phyloP scores from a whole-genome alignment of 1,140 invertebrate species.

The Hycleus cichorii region DNA sequence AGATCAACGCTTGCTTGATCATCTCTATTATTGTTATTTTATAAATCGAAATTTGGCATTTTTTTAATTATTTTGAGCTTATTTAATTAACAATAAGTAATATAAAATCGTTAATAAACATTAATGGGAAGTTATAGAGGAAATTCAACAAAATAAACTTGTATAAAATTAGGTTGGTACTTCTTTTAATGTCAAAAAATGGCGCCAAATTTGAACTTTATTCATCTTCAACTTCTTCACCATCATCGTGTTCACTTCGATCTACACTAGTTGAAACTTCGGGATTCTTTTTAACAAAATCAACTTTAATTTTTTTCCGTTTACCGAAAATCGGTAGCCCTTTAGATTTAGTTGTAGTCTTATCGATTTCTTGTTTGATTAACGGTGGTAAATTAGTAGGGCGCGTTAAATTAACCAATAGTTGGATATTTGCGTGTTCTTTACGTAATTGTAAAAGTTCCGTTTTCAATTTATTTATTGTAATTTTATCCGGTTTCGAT shows the following conservation, averaged over 20 bases:
- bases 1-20: no score
- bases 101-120: no score
- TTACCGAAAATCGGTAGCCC: constrained; percentile 37
- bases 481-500: constrained; percentile 44
- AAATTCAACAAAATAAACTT: no score
- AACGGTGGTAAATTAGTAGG: constrained; percentile 60
- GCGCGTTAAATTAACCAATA: constrained; percentile 70
- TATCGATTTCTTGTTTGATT: constrained; percentile 20
- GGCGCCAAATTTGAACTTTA: no score
- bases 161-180: no score
- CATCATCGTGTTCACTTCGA: constrained; percentile 32
- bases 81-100: no score
- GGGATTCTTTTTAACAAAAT: constrained; percentile 19
- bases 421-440: constrained; percentile 60
- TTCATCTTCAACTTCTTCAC: constrained; percentile 39
- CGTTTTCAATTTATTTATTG: constrained; percentile 45
- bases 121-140: no score
- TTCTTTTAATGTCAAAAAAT: no score
- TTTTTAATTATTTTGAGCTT: no score
- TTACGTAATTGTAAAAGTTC: constrained; percentile 60
- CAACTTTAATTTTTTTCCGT: constrained; percentile 29
- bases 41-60: neutral
- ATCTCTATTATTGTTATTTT: constrained; percentile 1
- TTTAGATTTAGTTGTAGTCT: constrained; percentile 2
- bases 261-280: neutral